phyloP scores from a whole-genome alignment of 2,888 invertebrate genomes.

The Dendrolimus houi region DNA sequence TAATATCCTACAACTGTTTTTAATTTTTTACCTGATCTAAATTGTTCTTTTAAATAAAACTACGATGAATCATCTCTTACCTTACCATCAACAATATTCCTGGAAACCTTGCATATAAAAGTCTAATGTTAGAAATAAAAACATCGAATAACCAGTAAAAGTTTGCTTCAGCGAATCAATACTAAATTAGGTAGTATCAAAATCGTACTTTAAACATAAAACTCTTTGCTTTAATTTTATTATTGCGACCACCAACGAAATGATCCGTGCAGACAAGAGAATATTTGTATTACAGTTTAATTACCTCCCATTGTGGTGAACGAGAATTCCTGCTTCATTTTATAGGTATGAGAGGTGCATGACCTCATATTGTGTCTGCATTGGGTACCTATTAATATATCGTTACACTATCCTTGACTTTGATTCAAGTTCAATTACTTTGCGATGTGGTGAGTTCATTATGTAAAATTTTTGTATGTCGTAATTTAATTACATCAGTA shows the following conservation, averaged over 20 bases:
- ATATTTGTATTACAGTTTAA: constrained; percentile 71
- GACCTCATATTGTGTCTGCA: background rate
- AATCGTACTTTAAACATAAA: background rate
- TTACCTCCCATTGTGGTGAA: constrained; percentile 67
- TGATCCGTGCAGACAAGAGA: constrained; percentile 53
- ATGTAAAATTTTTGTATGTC: background rate
- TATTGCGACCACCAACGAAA: constrained; percentile 67
- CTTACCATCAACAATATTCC: too few species aligned
- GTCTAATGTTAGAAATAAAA: too few species aligned
- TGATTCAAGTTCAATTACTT: background rate
- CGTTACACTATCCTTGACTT: background rate
- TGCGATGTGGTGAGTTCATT: background rate
- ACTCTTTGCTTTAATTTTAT: constrained; percentile 39
- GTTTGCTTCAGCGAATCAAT: too few species aligned
- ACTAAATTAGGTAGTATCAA: constrained; percentile 20
- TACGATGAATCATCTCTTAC: too few species aligned
- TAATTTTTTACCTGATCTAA: too few species aligned
- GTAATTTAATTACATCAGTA: too few species aligned
- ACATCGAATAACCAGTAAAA: too few species aligned
- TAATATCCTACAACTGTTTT: too few species aligned
- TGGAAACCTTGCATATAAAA: too few species aligned
- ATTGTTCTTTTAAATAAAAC: too few species aligned
- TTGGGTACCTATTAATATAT: background rate
- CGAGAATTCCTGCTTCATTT: constrained; percentile 22
- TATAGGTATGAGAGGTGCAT: constrained; percentile 8